phyloP scores from a whole-genome alignment of 2,888 invertebrate species.

The Argyresthia albistria region DNA sequence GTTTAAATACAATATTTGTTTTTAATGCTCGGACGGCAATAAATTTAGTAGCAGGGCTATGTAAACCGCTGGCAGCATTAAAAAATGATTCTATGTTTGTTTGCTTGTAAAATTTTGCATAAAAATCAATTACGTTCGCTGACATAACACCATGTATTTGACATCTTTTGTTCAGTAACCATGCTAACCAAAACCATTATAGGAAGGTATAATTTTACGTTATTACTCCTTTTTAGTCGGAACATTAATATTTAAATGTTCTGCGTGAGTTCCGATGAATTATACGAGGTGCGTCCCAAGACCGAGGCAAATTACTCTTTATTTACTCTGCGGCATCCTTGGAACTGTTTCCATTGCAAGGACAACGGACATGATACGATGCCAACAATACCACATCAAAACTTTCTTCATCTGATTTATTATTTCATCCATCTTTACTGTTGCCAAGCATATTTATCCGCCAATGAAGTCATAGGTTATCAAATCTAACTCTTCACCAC shows the following conservation, averaged over 20 bases:
- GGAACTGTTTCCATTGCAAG: slow-evolving; percentile 7
- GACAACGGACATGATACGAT: not conserved
- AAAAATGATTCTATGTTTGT: slow-evolving; percentile 16
- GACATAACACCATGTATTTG: no score
- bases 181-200: no score
- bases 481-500: not conserved
- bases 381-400: not conserved
- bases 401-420: no score
- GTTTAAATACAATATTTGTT: slow-evolving; percentile 32
- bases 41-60: slow-evolving; percentile 29
- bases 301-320: slow-evolving; percentile 31
- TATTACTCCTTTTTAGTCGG: not conserved
- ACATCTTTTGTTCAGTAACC: no score
- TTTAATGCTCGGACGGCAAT: slow-evolving; percentile 38
- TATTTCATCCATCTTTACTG: no score
- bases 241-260: not conserved
- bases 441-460: not conserved
- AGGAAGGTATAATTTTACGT: no score
- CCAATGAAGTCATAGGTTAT: not conserved
- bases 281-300: slow-evolving; percentile 9
- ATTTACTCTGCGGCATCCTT: slow-evolving; percentile 20
- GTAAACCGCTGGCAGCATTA: slow-evolving; percentile 28
- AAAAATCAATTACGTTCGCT: no score
- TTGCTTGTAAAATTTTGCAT: no score
- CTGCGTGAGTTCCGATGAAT: slow-evolving; percentile 21